Base-by-base conservation (phyloP, 2,888 invertebrate genomes). In the Athripsodes cinereus region DNA sequence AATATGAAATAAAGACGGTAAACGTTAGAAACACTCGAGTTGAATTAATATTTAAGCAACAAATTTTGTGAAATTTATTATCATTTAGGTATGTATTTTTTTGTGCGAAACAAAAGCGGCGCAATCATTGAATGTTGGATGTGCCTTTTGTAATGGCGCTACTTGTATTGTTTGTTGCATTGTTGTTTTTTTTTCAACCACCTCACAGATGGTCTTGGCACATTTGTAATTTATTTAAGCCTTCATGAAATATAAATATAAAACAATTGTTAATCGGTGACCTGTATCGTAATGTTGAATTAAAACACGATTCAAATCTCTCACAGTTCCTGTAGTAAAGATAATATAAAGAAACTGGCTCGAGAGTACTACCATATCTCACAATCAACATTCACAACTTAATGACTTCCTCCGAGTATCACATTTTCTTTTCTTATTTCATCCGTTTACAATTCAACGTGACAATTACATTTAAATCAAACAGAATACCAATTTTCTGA, bases 141-240 rank as follows among this genome's bases (percentile, higher is more conserved):
- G n/a, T 40, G 40, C 13, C 16, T 40, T 40, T 40, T 26, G 26
- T n/a, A 35, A 31, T 31, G 22, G 18, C 53, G 16, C 35, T 51
- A 40, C 51, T 51, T 55, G 35, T 44, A 55, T 55, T 55, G 22
- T 49, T 13, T 22, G n/a, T n/a, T n/a, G n/a, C n/a, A n/a, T n/a
- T n/a, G n/a, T n/a, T 2, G 51, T 55, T 44, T 50, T 51, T 55
- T 40, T 40, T 40, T 51, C 26, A 49, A 22, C 55, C 48, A 48
- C 11, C 48, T 20, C 48, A 20, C 55, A 55, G 55, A 49, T 55
- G 55, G 34, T 47, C 50, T 50, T 58, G 58, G 44, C 54, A 58
- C 53, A 50, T 58, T 58, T 53, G 53, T 58, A 58, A 58, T 58
- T 55, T 55, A 55, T 55, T 55, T 55, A 55, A 50, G 16, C 48